Evolutionary conservation across 2,888 invertebrate genomes (phyloP).

Genomic region (Acanthococcus lagerstroemiae): DNA sequence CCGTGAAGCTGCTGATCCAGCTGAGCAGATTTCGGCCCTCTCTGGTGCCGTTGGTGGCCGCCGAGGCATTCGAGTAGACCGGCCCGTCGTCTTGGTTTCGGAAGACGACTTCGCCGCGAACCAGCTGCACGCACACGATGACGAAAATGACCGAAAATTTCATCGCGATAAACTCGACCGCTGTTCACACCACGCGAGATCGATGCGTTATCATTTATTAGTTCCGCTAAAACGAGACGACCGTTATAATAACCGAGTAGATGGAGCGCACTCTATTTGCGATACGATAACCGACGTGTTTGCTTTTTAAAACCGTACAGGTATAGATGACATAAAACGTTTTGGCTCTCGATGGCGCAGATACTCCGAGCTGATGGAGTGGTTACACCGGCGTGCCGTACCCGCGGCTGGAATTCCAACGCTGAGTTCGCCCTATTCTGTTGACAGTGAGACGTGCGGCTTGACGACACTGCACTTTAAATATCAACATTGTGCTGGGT

Average conservation of each 20-base stretch:
- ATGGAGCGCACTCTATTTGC: slow-evolving; percentile 12
- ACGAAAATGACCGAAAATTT: background rate
- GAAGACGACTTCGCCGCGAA: slow-evolving; percentile 10
- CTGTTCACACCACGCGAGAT: background rate
- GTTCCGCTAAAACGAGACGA: slow-evolving; percentile 12
- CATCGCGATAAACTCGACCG: slow-evolving; percentile 5
- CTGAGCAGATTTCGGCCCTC: slow-evolving; percentile 62
- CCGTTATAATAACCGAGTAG: background rate
- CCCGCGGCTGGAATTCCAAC: background rate
- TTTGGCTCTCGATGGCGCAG: background rate
- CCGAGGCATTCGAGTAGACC: background rate
- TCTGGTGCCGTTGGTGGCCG: slow-evolving; percentile 39
- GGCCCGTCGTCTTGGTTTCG: background rate
- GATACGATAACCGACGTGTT: background rate
- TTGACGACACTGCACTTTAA: slow-evolving; percentile 10
- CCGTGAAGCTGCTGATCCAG: slow-evolving; percentile 67
- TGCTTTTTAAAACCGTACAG: too few relatives aligned
- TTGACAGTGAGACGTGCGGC: background rate
- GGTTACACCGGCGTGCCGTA: too few relatives aligned
- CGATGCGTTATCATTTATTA: slow-evolving; percentile 4
- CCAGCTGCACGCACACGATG: slow-evolving; percentile 12
- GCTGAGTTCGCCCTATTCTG: background rate
- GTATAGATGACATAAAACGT: background rate
- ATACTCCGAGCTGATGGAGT: too few relatives aligned
- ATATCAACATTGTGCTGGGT: slow-evolving; percentile 1